Base-by-base conservation (phyloP, 2,888 invertebrate genomes). In the Apomyelois bistriatella region DNA sequence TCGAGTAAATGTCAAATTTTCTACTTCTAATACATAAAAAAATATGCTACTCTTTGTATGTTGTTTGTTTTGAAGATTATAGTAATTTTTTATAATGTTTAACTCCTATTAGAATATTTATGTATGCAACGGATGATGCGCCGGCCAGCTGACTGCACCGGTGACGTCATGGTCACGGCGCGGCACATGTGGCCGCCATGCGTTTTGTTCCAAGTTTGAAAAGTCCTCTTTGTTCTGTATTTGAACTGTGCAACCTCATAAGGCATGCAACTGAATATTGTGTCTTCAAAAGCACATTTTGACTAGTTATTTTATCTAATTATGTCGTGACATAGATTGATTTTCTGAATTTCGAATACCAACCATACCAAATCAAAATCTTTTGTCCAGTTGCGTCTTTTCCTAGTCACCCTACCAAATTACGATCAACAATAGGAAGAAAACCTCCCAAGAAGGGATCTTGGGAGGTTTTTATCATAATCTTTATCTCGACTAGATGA, bases 121-220 rank as follows among this genome's bases (percentile, higher is more conserved):
- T 32, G 30, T 30, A 46, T 46, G 43, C 43, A 15, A 15, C 30
- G 12, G 43, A 42, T 38, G 38, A 13, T 37, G 48, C 37, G 28
- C n/a, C 40, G 37, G 48, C 60, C 81, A 80, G 79, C 82, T 82
- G 79, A 81, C 74, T 74, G 69, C 32, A 57, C 62, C 58, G 65
- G 46, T 82, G 82, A 84, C 83, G 79, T 83, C 82, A 84, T 54
- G 50, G 43, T 37, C 76, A 79, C n/a, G n/a, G n/a, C n/a, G n/a
- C n/a, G n/a, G n/a, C n/a, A n/a, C 84, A 84, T 82, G 77, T 82
- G 83, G 76, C 72, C 60, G 60, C 71, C 79, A 74, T 48, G 28
- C 48, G 48, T 48, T 46, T 46, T 46, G 46, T 46, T 46, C 46
- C 43, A 43, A 32, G 8, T 15, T 46, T 46, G 32, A 46, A 46